Base-by-base conservation (phyloP, 2,888 invertebrate species). In the Cheiracanthium punctorium region DNA sequence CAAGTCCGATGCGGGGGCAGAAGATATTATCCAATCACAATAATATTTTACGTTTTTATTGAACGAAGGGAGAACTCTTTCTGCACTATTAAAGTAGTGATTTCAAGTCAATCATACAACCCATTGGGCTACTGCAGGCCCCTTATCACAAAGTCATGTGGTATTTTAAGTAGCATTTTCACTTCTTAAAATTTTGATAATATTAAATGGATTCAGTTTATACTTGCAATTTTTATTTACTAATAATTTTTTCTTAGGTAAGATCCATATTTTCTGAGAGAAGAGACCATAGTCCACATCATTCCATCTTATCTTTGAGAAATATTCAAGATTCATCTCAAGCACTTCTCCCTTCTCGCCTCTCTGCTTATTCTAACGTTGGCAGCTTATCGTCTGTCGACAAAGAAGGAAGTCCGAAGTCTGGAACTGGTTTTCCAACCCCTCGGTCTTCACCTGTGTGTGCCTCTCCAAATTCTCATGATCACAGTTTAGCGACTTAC, bases 271-370 rank as follows among this genome's bases (percentile, higher is more conserved):
- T 81, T 30, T 76, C 70, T 1, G 81, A 87, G 0, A 58, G 81
- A 14, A 41, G 77, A 30, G 81, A 80, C 76, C 80, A 81, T 29
- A 24, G 70, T 8, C 86, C 75, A 14, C 86, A 86, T 69, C 87
- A 87, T 67, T 87, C 81, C 67, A 73, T 81, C 10, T 65, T 87
- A 17, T 79, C 87, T 37, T 30, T 87, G 17, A 67, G 86, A 33
- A 80, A 72, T 52, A 86, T 86, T 52, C 87, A 81, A 77, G 87
- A 81, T 37, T 64, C 52, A 29, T 74, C 76, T 8, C 75, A 80
- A 58, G 73, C 41, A 10, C 24, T 86, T 8, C 76, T 86, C 30
- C 80, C 80, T 14, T 71, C 80, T 20, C 58, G 85, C 30, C 70
- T 85, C 1, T 29, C 77, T 29, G 37, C 86, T 1, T 80, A 80